Conservation (phyloP, 53 echinoderm and acorn worm species). For the Stichopus horrens region DNA sequence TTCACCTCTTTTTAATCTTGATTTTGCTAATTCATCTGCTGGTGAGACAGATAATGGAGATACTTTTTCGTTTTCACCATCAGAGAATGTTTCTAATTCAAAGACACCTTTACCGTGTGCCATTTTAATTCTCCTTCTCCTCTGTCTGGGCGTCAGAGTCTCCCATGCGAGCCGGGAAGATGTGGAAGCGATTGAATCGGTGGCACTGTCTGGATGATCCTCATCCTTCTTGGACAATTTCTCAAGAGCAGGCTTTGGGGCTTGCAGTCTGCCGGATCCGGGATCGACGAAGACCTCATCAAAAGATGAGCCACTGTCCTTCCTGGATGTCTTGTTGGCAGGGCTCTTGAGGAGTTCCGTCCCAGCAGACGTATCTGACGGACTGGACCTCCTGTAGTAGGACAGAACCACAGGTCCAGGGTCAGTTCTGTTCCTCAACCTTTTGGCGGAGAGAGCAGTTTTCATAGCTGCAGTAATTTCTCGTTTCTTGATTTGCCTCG, state of each 20-base stretch:
- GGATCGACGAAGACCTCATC: conserved; percentile 58
- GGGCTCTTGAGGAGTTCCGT: conserved; percentile 45
- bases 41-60: background rate
- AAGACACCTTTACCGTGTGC: conserved; percentile 49
- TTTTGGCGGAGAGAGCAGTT: conserved; percentile 56
- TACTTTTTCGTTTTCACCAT: conserved; percentile 16
- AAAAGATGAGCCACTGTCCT: conserved; percentile 68
- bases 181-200: conserved; percentile 73
- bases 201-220: conserved; percentile 71
- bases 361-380: conserved; percentile 51
- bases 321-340: conserved; percentile 49
- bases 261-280: conserved; percentile 56
- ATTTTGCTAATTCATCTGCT: background rate
- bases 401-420: conserved; percentile 58
- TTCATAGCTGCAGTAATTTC: conserved; percentile 56
- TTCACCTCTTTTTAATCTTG: background rate
- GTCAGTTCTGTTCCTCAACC: conserved; percentile 77
- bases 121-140: conserved; percentile 82
- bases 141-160: conserved; percentile 79
- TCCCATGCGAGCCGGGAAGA: conserved; percentile 91
- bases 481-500: conserved; percentile 25
- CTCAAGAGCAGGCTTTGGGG: conserved; percentile 70
- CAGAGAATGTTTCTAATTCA: conserved; percentile 24
- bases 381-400: conserved; percentile 42
- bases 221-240: conserved; percentile 69